These are phyloP conservation scores for Hyaena hyaena DNA, from an alignment of 2,113 vertebrate genomes.

Conservation along the genomic window DNA sequence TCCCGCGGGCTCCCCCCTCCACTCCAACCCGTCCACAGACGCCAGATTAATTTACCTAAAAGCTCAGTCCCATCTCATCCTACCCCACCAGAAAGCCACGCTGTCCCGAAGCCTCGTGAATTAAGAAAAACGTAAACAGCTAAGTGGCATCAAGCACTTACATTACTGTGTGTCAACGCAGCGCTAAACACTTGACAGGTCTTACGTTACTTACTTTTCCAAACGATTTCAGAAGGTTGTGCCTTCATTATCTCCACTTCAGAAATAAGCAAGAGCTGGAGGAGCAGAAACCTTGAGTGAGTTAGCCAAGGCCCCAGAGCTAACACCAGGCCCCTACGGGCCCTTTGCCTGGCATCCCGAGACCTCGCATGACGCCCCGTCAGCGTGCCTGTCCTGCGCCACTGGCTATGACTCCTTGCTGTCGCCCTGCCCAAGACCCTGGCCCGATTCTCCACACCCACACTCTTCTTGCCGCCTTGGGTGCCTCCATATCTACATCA, in stretches of 20 bases:
- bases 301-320: not conserved
- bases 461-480: not conserved
- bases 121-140: rapidly evolving
- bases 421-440: not conserved
- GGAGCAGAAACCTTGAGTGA: not conserved
- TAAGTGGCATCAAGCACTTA: not conserved
- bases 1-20: not conserved
- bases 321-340: not conserved
- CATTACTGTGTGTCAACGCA: not conserved
- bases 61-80: not conserved
- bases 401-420: not conserved
- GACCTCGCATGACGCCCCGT: not conserved
- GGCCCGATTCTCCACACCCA: not conserved
- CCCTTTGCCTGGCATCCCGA: not conserved
- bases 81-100: not conserved
- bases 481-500: rapidly evolving
- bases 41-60: not conserved
- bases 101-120: not conserved
- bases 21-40: not conserved
- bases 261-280: not conserved
- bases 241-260: not conserved
- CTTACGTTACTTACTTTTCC: not conserved
- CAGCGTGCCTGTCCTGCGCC: rapidly evolving
- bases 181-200: too few species aligned
- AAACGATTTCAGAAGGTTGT: not conserved